These are phyloP conservation scores for Ctenosaura bakeri DNA, from an alignment of 2,797 vertebrate genomes.

Conservation along the genomic window DNA sequence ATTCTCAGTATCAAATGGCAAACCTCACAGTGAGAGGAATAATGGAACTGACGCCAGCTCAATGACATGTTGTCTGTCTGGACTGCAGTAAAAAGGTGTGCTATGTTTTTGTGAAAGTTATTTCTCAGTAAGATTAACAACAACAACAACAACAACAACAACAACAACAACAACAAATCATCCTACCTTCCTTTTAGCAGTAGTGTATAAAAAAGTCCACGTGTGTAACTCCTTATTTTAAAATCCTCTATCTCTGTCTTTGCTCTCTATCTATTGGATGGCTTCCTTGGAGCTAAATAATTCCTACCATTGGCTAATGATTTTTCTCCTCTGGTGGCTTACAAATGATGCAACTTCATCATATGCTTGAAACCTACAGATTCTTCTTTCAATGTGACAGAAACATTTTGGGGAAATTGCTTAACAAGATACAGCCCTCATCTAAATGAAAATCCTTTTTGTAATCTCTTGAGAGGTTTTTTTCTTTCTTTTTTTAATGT, in stretches of 20 bases:
- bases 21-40: neutral
- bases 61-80: neutral
- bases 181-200: neutral
- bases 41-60: too few relatives aligned
- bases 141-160: neutral
- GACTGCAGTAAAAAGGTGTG: neutral
- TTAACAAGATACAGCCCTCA: slow-evolving; percentile 37
- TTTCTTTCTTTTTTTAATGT: slow-evolving; percentile 11
- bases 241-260: neutral
- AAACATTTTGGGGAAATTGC: slow-evolving; percentile 58
- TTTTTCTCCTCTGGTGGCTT: slow-evolving; percentile 24
- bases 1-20: neutral
- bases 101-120: neutral
- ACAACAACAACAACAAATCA: neutral
- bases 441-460: slow-evolving; percentile 38
- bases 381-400: neutral
- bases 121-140: neutral
- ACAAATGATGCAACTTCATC: slow-evolving; percentile 27
- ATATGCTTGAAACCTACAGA: neutral
- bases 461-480: slow-evolving; percentile 31
- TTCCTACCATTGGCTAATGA: slow-evolving; percentile 26
- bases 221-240: neutral
- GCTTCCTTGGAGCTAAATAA: neutral
- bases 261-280: neutral
- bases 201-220: neutral